Evolutionary conservation across 2,888 invertebrate genomes (phyloP), one percentile per base, ranked within the genome.

Genomic region (Rutpela maculata): DNA sequence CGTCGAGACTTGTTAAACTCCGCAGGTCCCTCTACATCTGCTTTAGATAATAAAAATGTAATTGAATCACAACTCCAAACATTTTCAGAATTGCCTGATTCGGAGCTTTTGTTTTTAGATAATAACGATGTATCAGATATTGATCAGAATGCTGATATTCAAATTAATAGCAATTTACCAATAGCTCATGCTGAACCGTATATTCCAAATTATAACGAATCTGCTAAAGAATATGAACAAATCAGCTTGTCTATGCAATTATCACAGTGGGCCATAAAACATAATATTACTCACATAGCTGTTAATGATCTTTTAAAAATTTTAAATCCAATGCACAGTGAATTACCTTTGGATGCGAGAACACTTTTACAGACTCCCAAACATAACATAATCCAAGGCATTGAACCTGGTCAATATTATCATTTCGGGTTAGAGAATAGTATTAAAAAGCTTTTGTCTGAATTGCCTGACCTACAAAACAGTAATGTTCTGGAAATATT

Each of bases 311-410:
- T 72, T n/a, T 38, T 72, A 31, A 63, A 72, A 72, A 72, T 63
- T 72, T 69, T 68, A 26, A 74, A 74, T 60, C 74, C 74, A 11
- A 17, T 68, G 17, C 68, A 60, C 18, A 17, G 26, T 17, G 56
- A n/a, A 70, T 71, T 80, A 55, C 76, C 78, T 17, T 31, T 22
- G 18, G 76, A 78, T 78, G 69, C 78, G 17, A 19, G 80, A 63
- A 76, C 76, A 50, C 66, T 78, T n/a, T 62, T 78, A 50, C 22
- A 43, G 22, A 77, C 77, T 35, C 62, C 57, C 10, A 70, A 18
- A 57, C 43, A 68, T 17, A 59, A 60, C n/a, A n/a, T 35, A n/a
- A 50, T 65, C 10, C 18, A 10, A 60, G 18, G 15, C 50, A 43
- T 78, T 57, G 56, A 31, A 15, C 77, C 77, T 43, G 74, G 77